Percentiles rank a stretch among this genome's conserved stretches.
Evolutionary conservation across 2,797 vertebrate species (phyloP).

Genomic region (Hippoglossus hippoglossus): DNA sequence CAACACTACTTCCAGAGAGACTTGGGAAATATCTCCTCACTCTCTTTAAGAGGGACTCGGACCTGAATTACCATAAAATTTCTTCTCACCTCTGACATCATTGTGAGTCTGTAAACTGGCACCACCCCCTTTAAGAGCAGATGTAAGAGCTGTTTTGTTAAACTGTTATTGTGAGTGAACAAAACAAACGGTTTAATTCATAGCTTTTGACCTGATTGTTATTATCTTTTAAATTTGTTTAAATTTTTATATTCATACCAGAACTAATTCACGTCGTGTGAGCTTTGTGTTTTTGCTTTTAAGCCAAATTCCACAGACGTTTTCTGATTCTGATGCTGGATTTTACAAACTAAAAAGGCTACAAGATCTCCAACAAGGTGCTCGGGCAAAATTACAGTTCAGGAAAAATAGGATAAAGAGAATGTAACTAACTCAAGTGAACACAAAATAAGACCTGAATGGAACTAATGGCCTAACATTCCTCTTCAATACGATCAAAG

Average conservation of each 20-base stretch:
- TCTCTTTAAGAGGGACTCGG: slow-evolving; percentile 75
- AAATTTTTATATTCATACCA: neutral
- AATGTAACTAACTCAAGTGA: too few relatives aligned
- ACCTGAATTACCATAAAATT: slow-evolving; percentile 85
- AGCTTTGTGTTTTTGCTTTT: neutral
- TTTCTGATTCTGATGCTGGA: neutral
- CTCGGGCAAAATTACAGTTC: neutral
- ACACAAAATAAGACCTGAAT: too few relatives aligned
- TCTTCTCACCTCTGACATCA: slow-evolving; percentile 80
- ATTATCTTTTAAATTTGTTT: neutral
- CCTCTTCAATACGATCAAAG: too few relatives aligned
- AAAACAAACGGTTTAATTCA: neutral
- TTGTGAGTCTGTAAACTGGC: slow-evolving; percentile 37
- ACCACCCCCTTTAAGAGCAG: slow-evolving; percentile 49
- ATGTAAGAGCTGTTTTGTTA: slow-evolving; percentile 14
- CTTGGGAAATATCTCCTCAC: slow-evolving; percentile 38
- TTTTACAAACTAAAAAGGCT: neutral
- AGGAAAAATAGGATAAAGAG: neutral
- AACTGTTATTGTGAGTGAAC: slow-evolving; percentile 1
- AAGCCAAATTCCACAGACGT: neutral
- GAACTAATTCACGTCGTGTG: neutral
- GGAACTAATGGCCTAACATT: too few relatives aligned
- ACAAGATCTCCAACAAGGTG: neutral
- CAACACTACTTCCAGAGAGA: slow-evolving; percentile 65
- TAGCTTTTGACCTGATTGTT: neutral